A percentile compares a stretch with the other conserved stretches of the same genome.
phyloP scores from a whole-genome alignment of 2,797 vertebrate species.

The Babyrousa celebensis region DNA sequence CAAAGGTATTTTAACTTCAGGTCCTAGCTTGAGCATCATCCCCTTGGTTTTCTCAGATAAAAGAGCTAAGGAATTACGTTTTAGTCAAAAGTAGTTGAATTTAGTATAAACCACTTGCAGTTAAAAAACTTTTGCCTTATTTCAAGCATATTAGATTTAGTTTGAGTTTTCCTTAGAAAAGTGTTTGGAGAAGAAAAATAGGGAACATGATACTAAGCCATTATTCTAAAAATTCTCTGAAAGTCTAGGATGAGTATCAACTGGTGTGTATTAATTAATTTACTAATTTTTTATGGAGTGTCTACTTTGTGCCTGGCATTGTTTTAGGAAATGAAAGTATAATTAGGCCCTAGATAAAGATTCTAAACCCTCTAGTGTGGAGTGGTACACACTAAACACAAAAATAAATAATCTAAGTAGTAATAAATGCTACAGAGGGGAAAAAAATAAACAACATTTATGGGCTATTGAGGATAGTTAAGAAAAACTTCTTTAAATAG shows the following conservation, averaged over 20 bases:
- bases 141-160: background rate
- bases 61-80: background rate
- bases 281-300: too few species aligned
- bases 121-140: background rate
- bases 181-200: background rate
- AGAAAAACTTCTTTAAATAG: background rate
- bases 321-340: background rate
- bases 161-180: background rate
- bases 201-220: background rate
- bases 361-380: background rate
- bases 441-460: background rate
- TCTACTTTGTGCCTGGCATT: background rate
- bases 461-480: background rate
- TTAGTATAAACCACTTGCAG: background rate
- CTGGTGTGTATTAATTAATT: background rate
- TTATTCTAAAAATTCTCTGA: background rate
- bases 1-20: background rate
- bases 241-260: background rate
- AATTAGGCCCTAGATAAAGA: background rate
- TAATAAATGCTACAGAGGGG: background rate
- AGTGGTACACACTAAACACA: background rate
- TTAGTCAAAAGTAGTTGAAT: background rate
- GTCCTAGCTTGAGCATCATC: background rate
- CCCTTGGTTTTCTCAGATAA: background rate
- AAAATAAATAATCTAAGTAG: background rate